Base-by-base conservation (phyloP, 2,888 invertebrate species). In the Listrodromus nycthemerus region DNA sequence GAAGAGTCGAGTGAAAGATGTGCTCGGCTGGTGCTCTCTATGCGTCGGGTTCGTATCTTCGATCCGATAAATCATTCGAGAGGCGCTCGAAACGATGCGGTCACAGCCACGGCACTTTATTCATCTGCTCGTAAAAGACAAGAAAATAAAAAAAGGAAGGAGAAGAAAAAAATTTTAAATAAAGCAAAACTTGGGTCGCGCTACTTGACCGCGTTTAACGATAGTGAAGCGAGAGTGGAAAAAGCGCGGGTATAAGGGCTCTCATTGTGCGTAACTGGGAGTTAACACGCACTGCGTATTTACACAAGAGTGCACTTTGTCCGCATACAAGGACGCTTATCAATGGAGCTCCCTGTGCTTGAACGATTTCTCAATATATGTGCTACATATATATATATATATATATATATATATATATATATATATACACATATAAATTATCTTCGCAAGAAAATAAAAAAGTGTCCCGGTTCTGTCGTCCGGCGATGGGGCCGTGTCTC, bases 261-360 rank as follows among this genome's bases (percentile, higher is more conserved):
- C 67, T 41, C 76, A 80, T 83, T 83, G 83, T 83, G 61, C 70
- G 50, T 76, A 66, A 71, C 27, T 33, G 50, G 24, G 66, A 45
- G 65, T 67, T 58, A 52, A 24, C 50, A 10, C 45, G 48, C 58
- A 58, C 52, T 45, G 37, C 55, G 16, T 52, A 76, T 83, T 80
- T 63, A 55, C 67, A 77, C 83, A 84, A 84, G 80, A 77, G 76
- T 70, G 69, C 69, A 84, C 83, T 80, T 74, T 84, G 83, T 78
- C 41, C 19, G 61, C 45, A 63, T 70, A 3, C 45, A 33, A 52
- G 41, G 24, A 58, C 50, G 27, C 67, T 71, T 30, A 41, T 80
- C 73, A 80, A 84, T 80, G 80, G 74, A 69, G 65, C 73, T 77
- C 77, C 80, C 80, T 80, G 63, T 67, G 13, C 71, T 70, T 73